Evolutionary conservation across 1,140 invertebrate species (phyloP).

Genomic region (Triops longicaudatus): DNA sequence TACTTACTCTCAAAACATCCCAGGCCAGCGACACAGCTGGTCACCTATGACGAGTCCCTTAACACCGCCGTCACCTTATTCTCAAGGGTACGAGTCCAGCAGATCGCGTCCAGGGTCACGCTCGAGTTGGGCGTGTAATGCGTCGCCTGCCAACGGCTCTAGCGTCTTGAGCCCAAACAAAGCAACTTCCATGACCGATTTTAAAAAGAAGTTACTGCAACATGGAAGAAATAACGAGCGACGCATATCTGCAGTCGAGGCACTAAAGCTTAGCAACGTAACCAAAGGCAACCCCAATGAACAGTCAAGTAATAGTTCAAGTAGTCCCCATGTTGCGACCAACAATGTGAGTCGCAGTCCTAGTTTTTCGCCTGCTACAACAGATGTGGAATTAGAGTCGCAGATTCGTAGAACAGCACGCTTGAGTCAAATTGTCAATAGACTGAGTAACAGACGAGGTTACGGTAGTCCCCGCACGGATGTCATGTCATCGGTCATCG

Average conservation of each 20-base stretch:
- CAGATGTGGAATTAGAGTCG: slow-evolving; percentile 28
- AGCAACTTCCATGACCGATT: slow-evolving; percentile 48
- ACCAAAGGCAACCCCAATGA: slow-evolving; percentile 36
- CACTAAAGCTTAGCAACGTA: slow-evolving; percentile 55
- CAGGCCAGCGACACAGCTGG: slow-evolving; percentile 45
- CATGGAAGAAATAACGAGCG: slow-evolving; percentile 55
- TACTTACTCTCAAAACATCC: neutral
- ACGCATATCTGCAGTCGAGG: slow-evolving; percentile 70
- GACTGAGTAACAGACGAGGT: slow-evolving; percentile 33
- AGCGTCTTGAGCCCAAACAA: slow-evolving; percentile 43
- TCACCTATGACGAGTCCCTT: slow-evolving; percentile 42
- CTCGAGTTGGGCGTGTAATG: slow-evolving; percentile 46
- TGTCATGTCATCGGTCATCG: slow-evolving; percentile 72
- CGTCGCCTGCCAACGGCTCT: slow-evolving; percentile 39
- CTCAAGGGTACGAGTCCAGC: slow-evolving; percentile 31
- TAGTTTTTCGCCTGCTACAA: slow-evolving; percentile 57
- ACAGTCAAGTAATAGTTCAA: slow-evolving; percentile 44
- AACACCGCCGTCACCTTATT: slow-evolving; percentile 4
- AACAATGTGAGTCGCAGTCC: slow-evolving; percentile 47
- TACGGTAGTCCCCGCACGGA: slow-evolving; percentile 53
- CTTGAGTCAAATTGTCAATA: slow-evolving; percentile 33
- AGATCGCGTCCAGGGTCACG: slow-evolving; percentile 32
- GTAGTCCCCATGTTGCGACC: slow-evolving; percentile 43
- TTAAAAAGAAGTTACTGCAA: slow-evolving; percentile 67
- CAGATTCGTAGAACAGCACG: slow-evolving; percentile 32